Conservation (phyloP, 1,140 invertebrate genomes). For the Paramacrobiotus metropolitanus region DNA sequence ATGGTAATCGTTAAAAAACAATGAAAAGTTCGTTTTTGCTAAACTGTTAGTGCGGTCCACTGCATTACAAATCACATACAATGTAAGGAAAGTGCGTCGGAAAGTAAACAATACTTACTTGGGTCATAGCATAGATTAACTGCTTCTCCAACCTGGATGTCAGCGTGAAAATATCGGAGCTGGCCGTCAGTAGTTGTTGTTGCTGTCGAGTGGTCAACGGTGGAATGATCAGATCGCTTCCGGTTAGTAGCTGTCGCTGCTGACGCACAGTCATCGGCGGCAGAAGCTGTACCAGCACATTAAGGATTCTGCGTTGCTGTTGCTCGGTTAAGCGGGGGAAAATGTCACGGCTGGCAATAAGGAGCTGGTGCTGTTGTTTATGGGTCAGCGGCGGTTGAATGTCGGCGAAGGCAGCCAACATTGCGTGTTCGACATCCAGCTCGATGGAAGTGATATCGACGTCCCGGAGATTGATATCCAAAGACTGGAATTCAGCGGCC, state of each 20-base stretch:
- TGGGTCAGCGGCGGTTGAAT: neutral
- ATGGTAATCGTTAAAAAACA: too few species aligned
- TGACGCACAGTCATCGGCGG: neutral
- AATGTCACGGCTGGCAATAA: neutral
- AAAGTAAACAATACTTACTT: too few species aligned
- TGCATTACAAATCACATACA: too few species aligned
- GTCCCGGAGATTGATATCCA: too few species aligned
- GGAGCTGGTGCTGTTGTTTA: conserved; percentile 1
- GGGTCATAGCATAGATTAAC: neutral
- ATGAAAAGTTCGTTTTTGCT: too few species aligned
- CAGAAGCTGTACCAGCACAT: neutral
- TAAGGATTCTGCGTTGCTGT: neutral
- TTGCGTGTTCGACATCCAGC: neutral
- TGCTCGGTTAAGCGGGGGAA: neutral
- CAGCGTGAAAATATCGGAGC: neutral
- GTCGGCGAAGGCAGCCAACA: neutral
- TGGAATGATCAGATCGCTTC: neutral
- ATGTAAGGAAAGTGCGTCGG: too few species aligned
- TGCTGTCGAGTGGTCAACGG: neutral
- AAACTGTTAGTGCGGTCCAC: too few species aligned
- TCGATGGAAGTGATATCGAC: neutral
- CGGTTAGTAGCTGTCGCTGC: neutral
- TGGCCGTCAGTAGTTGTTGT: neutral
- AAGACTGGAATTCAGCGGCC: too few species aligned
- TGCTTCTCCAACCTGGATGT: neutral